Conservation (phyloP, 1,140 invertebrate genomes). For the Heliconius melpomene region DNA sequence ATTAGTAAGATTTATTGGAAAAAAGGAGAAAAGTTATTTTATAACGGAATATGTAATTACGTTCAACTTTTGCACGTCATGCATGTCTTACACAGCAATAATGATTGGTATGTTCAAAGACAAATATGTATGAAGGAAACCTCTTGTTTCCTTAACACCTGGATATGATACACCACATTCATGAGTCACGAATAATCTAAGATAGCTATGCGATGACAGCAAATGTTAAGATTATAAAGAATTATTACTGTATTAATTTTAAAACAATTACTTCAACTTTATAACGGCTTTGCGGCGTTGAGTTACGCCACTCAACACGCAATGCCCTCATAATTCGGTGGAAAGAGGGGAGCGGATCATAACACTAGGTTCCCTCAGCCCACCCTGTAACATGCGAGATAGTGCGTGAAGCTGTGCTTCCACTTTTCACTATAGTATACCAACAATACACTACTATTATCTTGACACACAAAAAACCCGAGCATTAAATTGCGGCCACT, state of each 20-base stretch:
- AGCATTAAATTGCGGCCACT: conserved; percentile 24
- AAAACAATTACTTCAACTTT: neutral
- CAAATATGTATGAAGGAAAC: neutral
- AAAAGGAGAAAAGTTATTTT: neutral
- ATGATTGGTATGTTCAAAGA: neutral
- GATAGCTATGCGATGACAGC: neutral
- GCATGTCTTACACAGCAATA: neutral
- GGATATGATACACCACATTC: neutral
- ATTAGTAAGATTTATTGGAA: no score
- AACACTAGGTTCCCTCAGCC: no score
- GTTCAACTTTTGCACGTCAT: neutral
- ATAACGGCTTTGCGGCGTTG: no score
- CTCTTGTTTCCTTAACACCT: neutral
- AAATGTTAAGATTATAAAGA: neutral
- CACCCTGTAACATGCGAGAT: no score
- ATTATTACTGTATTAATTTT: neutral
- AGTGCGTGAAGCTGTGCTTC: neutral
- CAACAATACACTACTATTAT: neutral
- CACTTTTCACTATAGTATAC: neutral
- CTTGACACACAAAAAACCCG: neutral
- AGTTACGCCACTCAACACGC: no score
- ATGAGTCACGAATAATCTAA: neutral
- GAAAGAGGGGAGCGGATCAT: no score
- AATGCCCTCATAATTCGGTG: no score
- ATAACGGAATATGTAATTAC: neutral